Base-by-base conservation (phyloP, 2,888 invertebrate genomes). In the Lacanobia oleracea region DNA sequence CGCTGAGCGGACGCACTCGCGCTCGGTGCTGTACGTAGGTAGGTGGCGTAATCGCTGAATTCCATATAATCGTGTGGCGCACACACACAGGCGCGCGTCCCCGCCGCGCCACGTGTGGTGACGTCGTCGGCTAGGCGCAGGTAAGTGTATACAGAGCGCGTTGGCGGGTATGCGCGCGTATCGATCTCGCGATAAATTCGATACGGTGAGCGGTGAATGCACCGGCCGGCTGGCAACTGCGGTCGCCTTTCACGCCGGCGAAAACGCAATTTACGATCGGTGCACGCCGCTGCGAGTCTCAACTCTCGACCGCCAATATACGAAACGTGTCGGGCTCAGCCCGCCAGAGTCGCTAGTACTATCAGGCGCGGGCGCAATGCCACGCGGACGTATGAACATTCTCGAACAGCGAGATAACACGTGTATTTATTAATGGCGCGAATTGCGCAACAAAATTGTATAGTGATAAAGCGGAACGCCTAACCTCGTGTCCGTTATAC, bases 151-250 rank as follows among this genome's bases (percentile, higher is more conserved):
- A 86, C 85, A 74, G 86, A 86, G 83, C 83, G 89, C 87, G 89
- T 88, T 89, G 90, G 89, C 89, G 88, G 89, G 86, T 87, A 88
- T 87, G 87, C 83, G 87, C 88, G 88, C 89, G 90, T 93, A 94
- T 94, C 92, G 94, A 95, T 94, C 94, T 90, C 87, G 91, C 92
- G 93, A 94, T 94, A 94, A 94, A 94, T 94, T 94, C 92, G 94
- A 93, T 92, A 92, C 91, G 91, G 91, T 86, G 89, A 91, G 91
- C 94, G 94, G 94, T 94, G 93, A 94, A 94, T 92, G 94, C 93
- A 94, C 92, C 91, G 91, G 86, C 85, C 88, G 91, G 88, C 84
- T 88, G 83, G 86, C 87, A 87, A 83, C 88, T 81, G 89, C 91
- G 90, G 87, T 90, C 88, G 92, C 94, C 95, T 94, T 94, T 94